These are phyloP conservation scores for Tapirus indicus DNA, from an alignment of 2,797 vertebrate genomes.

Conservation along the genomic window DNA sequence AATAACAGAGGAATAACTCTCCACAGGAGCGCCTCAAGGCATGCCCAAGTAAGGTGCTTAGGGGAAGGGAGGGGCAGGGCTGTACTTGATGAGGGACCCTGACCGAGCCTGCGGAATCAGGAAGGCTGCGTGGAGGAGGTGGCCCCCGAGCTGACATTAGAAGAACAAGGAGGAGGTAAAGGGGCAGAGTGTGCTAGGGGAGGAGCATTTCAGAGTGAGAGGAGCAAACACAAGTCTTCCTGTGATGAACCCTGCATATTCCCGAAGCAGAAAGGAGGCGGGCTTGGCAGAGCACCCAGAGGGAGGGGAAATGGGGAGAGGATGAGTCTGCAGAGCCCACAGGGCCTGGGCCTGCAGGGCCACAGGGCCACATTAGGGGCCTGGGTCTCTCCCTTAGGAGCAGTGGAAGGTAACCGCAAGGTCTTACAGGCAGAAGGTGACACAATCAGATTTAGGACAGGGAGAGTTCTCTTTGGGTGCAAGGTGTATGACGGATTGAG, in stretches of 20 bases:
- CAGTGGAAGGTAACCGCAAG: neutral
- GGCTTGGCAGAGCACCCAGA: neutral
- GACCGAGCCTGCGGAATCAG: neutral
- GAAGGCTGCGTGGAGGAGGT: neutral
- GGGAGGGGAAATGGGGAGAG: too few species aligned
- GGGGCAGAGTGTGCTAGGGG: neutral
- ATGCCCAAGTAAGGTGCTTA: neutral
- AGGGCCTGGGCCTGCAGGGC: too few species aligned
- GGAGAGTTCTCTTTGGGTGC: neutral
- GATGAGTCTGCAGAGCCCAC: fast-evolving
- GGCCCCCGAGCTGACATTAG: neutral
- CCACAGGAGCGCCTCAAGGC: too few species aligned
- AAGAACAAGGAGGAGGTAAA: neutral
- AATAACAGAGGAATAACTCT: too few species aligned
- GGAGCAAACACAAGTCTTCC: neutral
- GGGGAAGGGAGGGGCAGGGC: neutral
- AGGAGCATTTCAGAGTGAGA: neutral
- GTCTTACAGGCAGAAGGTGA: neutral
- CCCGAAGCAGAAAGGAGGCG: neutral
- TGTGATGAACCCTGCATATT: neutral
- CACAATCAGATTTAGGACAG: neutral
- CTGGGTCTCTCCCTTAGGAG: neutral
- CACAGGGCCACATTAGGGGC: neutral
- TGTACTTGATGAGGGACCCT: neutral
- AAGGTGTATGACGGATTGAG: neutral